Conservation (phyloP, 2,113 vertebrate genomes). For the Boleophthalmus pectinirostris region DNA sequence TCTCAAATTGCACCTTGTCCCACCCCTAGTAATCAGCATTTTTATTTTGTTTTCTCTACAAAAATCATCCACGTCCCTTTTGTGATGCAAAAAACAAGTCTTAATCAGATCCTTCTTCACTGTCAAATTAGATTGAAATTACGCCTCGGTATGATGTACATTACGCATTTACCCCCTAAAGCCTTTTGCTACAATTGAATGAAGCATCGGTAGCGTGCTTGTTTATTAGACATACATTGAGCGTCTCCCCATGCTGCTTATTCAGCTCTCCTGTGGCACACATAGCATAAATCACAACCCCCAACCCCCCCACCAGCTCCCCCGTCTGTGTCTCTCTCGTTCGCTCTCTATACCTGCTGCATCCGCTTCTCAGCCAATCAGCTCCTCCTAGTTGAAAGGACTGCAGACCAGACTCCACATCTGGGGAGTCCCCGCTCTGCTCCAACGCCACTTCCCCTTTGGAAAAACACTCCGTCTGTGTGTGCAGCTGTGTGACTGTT, state of each 20-base stretch:
- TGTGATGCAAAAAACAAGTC: neutral
- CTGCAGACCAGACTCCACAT: slow-evolving; percentile 8
- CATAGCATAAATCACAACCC: slow-evolving; percentile 60
- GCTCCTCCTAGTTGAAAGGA: slow-evolving; percentile 28
- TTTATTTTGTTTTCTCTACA: neutral
- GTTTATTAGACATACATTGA: slow-evolving; percentile 52
- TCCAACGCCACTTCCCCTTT: slow-evolving; percentile 33
- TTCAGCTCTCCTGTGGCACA: slow-evolving; percentile 56
- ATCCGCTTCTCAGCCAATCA: slow-evolving; percentile 16
- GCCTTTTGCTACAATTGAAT: slow-evolving; percentile 16
- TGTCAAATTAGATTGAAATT: slow-evolving; percentile 8
- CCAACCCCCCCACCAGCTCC: slow-evolving; percentile 7
- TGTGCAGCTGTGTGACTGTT: slow-evolving; percentile 31
- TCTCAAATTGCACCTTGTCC: too few relatives aligned
- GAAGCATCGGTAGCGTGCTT: slow-evolving; percentile 55
- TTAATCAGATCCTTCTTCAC: neutral
- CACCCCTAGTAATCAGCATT: too few relatives aligned
- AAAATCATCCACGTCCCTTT: neutral
- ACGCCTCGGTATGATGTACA: neutral
- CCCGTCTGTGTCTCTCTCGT: slow-evolving; percentile 4
- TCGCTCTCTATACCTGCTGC: slow-evolving; percentile 38
- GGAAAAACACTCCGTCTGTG: slow-evolving; percentile 51
- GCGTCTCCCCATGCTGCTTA: slow-evolving; percentile 57
- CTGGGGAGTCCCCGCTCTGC: slow-evolving; percentile 22
- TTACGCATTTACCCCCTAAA: slow-evolving; percentile 28